Conservation (phyloP, 2,797 vertebrate species). For the Mormyrus hasselquistii region DNA sequence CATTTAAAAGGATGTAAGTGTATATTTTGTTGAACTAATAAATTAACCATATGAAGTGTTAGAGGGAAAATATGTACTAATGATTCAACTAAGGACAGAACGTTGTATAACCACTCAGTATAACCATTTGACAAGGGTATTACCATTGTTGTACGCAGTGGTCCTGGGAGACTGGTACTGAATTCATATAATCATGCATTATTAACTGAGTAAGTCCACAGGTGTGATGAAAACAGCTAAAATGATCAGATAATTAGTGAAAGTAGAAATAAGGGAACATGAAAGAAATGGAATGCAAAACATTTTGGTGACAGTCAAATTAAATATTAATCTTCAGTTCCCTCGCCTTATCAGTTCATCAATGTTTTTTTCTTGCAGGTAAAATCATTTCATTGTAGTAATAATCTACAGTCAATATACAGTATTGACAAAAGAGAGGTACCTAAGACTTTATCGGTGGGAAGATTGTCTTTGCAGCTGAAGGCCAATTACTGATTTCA, state of each 20-base stretch:
- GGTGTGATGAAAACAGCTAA: not conserved
- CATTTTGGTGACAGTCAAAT: not conserved
- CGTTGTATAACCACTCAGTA: not conserved
- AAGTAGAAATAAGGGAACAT: not conserved
- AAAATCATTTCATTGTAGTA: not conserved
- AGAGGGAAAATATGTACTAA: not conserved
- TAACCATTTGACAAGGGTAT: not conserved
- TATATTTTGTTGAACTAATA: not conserved
- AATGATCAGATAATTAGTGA: not conserved
- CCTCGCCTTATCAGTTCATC: not conserved
- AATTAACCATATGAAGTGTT: not conserved
- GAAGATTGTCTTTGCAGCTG: not conserved
- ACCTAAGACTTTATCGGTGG: not conserved
- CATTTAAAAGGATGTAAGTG: not conserved
- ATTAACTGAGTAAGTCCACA: not conserved
- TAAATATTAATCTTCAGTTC: not conserved
- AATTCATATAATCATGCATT: not conserved
- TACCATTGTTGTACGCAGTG: not conserved
- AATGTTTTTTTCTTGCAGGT: not conserved
- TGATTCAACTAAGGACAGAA: not conserved
- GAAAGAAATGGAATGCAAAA: not conserved
- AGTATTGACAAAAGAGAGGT: not conserved
- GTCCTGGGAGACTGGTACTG: not conserved
- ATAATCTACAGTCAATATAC: not conserved
- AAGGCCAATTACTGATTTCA: not conserved